These are phyloP conservation scores for Romanogobio albipinnatus DNA, from an alignment of 2,113 vertebrate genomes.

Conservation along the genomic window DNA sequence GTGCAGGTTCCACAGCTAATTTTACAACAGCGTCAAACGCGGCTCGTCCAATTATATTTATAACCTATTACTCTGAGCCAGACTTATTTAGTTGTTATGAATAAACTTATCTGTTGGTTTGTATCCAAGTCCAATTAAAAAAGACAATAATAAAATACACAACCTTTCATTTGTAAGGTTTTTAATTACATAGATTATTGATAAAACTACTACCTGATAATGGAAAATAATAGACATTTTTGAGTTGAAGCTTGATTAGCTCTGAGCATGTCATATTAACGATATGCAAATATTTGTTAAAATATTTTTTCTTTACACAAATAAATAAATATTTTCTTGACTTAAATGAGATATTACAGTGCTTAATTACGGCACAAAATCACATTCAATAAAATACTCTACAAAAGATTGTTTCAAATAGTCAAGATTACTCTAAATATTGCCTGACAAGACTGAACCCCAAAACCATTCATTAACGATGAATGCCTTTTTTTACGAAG, in stretches of 20 bases:
- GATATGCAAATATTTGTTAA: too few species aligned
- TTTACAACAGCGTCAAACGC: neutral
- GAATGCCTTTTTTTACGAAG: too few species aligned
- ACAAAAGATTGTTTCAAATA: neutral
- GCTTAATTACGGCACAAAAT: neutral
- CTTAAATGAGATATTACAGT: neutral
- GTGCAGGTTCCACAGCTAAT: neutral
- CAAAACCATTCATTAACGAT: too few species aligned
- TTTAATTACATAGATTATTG: neutral
- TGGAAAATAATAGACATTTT: too few species aligned
- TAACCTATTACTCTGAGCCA: neutral
- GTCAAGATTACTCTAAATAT: neutral
- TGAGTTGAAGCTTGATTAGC: too few species aligned
- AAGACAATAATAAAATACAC: neutral
- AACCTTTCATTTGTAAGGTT: neutral
- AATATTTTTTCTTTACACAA: too few species aligned
- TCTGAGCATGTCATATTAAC: too few species aligned
- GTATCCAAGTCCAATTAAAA: neutral
- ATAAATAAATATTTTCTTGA: neutral
- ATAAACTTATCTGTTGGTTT: neutral
- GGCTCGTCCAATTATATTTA: neutral
- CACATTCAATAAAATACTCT: neutral
- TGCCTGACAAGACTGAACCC: too few species aligned
- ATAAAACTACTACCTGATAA: too few species aligned
- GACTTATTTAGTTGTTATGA: neutral